phyloP scores from a whole-genome alignment of 2,797 vertebrate species.

The Lacerta agilis region DNA sequence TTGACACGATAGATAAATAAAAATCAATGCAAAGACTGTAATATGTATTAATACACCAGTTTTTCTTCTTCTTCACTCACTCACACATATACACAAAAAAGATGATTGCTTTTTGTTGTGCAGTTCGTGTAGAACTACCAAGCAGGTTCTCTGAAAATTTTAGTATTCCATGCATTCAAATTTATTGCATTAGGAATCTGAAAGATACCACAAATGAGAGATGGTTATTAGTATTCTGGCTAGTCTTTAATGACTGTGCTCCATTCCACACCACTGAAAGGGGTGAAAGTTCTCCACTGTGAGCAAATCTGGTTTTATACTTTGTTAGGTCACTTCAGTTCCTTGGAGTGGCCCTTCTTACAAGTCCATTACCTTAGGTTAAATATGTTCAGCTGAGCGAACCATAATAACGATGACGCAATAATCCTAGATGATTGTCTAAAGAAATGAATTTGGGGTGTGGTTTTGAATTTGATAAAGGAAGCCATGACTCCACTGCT shows the following conservation, averaged over 20 bases:
- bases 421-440: conserved; percentile 77
- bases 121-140: conserved; percentile 21
- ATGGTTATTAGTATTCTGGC: conserved; percentile 33
- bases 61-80: background rate
- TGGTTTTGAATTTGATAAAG: conserved; percentile 80
- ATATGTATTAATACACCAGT: conserved; percentile 29
- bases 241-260: conserved; percentile 21
- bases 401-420: conserved; percentile 80
- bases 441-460: conserved; percentile 75
- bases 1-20: conserved; percentile 45
- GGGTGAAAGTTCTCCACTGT: conserved; percentile 49
- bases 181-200: conserved; percentile 20
- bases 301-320: conserved; percentile 62
- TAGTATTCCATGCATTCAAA: conserved; percentile 22
- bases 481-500: conserved; percentile 81
- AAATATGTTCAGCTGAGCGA: conserved; percentile 72
- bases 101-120: background rate
- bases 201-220: conserved; percentile 47
- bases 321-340: conserved; percentile 65
- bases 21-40: conserved; percentile 28
- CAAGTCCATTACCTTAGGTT: conserved; percentile 80
- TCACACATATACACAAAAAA: background rate
- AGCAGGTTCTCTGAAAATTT: conserved; percentile 36
- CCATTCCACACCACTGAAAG: conserved; percentile 38
- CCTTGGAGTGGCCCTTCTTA: conserved; percentile 66